Evolutionary conservation across 2,797 vertebrate genomes (phyloP), one percentile per base, ranked within the genome.

Genomic region (Myiothlypis chrysogaster): DNA sequence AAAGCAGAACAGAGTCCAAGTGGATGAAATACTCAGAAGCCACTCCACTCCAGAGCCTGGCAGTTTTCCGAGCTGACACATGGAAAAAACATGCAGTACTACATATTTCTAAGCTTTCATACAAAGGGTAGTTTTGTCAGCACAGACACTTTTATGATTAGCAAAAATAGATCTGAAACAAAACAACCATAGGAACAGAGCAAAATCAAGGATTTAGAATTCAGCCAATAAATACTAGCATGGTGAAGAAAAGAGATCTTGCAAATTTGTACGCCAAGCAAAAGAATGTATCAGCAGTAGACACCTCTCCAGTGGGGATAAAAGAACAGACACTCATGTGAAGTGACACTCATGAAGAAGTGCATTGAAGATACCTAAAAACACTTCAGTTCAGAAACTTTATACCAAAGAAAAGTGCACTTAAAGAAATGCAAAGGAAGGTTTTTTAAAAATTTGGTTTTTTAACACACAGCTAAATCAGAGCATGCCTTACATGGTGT

Each of bases 81-180:
- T 30, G 37, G 71, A 8, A 65, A 94, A 95, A 92, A 76, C 80
- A 95, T 10, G 79, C 59, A 72, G 57, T 28, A 44, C 68, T 84
- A 76, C 83, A 73, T 49, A 83, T 79, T 93, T 90, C 93, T 78
- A 70, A 87, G 87, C 73, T 78, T 84, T 95, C 71, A 88, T 65
- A 78, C 1, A 11, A 82, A 91, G 84, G 59, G 34, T 63, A 69
- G 49, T 90, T 83, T 73, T 92, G 76, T 79, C 83, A 93, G 59
- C 57, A 60, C 12, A 61, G 63, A 65, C 44, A 68, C 24, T 86
- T 92, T 25, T 47, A 69, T 39, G 39, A 83, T 65, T 76, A 93
- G 37, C 61, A 78, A 94, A 94, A 94, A 66, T 47, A 83, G 24
- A 69, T 53, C 76, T n/a, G 34, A 79, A 90, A 79, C 46, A 60